Conservation (phyloP, 53 echinoderm and acorn worm genomes). For the Pentamera pediparva region DNA sequence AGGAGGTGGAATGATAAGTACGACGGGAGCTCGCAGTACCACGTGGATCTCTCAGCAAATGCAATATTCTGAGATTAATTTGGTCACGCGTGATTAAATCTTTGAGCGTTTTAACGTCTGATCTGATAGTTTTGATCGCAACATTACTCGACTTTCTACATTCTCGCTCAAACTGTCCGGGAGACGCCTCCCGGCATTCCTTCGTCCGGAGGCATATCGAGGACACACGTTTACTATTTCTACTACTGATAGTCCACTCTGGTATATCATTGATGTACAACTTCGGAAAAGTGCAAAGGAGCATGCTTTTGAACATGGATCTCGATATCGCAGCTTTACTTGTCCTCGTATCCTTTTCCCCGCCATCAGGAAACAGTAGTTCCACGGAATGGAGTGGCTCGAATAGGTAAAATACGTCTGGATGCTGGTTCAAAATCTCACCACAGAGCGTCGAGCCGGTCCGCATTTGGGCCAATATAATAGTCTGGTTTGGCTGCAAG, state of each 20-base stretch:
- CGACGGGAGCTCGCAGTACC: slow-evolving; percentile 82
- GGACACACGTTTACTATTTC: slow-evolving; percentile 38
- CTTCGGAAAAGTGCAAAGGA: slow-evolving; percentile 47
- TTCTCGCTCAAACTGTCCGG: slow-evolving; percentile 7
- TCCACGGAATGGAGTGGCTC: slow-evolving; percentile 73
- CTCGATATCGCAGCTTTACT: slow-evolving; percentile 19
- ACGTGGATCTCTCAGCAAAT: slow-evolving; percentile 79
- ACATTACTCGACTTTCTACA: slow-evolving; percentile 5
- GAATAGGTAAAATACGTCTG: slow-evolving; percentile 63
- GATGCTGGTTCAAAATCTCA: slow-evolving; percentile 90
- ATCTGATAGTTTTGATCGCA: slow-evolving; percentile 68
- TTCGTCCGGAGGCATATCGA: slow-evolving; percentile 32
- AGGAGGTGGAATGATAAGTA: slow-evolving; percentile 36
- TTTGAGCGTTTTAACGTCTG: slow-evolving; percentile 54
- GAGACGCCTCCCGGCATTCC: slow-evolving; percentile 33
- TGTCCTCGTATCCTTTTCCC: background rate
- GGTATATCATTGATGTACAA: slow-evolving; percentile 34
- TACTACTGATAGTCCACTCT: slow-evolving; percentile 47
- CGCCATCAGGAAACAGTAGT: slow-evolving; percentile 20
- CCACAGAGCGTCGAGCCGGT: slow-evolving; percentile 85
- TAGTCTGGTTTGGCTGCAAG: slow-evolving; percentile 36
- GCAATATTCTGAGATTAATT: slow-evolving; percentile 75
- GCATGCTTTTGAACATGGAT: slow-evolving; percentile 39
- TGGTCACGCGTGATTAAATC: slow-evolving; percentile 47
- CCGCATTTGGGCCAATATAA: slow-evolving; percentile 73